Base-by-base conservation (phyloP, 2,888 invertebrate genomes). In the Acrobasis repandana region DNA sequence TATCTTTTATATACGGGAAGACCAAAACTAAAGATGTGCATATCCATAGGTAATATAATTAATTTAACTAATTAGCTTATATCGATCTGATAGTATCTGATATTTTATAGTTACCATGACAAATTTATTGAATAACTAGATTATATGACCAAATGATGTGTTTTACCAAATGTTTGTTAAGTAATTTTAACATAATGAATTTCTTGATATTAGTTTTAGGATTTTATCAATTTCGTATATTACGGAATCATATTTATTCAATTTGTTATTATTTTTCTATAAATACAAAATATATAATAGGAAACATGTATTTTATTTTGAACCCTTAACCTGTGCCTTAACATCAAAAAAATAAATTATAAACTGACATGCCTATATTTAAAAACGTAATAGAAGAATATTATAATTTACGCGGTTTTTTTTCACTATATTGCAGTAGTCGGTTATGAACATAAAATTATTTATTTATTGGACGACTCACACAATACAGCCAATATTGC, bases 171-270 rank as follows among this genome's bases (percentile, higher is more conserved):
- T 82, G 77, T 73, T 70, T 64, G 77, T 82, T 70, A 75, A 73
- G 75, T 76, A 73, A 70, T 70, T 68, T 63, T 67, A 66, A 64
- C 61, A 70, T 72, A 65, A 65, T 60, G 67, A 69, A 64, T 43
- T n/a, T 43, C 58, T 63, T 54, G 65, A 62, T 43, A 47, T 67
- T 68, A 65, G 66, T 51, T 63, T 62, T 68, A 67, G 65, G 61
- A 66, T 65, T 61, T 66, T 67, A 67, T 67, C 15, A 38, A 74
- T 74, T 89, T 73, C 90, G 87, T 90, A 90, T 89, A 90, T 91
- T 91, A 90, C 82, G 90, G 85, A 83, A 73, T 72, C 70, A 76
- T 84, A 82, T 88, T 87, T 86, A 88, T 86, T 84, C 76, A 28
- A 76, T 76, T 82, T 83, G 83, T 85, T 88, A 82, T 79, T 74